These are phyloP conservation scores for Okapia johnstoni DNA, from an alignment of 2,113 vertebrate species.

Conservation along the genomic window DNA sequence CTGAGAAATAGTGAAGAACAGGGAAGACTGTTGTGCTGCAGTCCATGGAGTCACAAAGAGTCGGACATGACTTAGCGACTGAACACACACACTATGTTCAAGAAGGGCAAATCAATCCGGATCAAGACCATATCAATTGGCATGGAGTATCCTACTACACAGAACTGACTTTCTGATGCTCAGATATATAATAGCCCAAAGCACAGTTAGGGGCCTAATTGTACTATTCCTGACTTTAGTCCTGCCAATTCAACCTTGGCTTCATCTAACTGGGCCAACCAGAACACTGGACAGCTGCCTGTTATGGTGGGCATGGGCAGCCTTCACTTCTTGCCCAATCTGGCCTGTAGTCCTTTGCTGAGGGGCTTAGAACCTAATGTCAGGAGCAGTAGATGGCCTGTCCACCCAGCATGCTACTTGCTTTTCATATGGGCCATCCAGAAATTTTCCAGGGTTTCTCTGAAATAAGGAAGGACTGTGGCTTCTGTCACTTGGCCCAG, in stretches of 20 bases:
- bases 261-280: neutral
- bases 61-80: accelerated
- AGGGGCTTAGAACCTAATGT: conserved; percentile 6
- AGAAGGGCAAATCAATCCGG: neutral
- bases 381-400: neutral
- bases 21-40: neutral
- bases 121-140: neutral
- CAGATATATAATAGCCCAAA: neutral
- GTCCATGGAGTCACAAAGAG: neutral
- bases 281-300: neutral
- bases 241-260: conserved; percentile 6
- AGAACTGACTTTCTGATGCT: neutral
- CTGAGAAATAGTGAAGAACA: neutral
- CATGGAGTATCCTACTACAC: neutral
- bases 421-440: neutral
- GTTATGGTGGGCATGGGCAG: neutral
- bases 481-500: neutral
- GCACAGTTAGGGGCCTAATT: neutral
- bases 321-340: conserved; percentile 31
- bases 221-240: neutral
- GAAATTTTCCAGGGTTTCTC: neutral
- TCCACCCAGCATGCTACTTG: conserved; percentile 35
- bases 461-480: neutral
- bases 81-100: neutral
- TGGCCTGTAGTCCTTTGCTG: neutral